phyloP scores from a whole-genome alignment of 2,113 vertebrate genomes.

The Scolopax mira region DNA sequence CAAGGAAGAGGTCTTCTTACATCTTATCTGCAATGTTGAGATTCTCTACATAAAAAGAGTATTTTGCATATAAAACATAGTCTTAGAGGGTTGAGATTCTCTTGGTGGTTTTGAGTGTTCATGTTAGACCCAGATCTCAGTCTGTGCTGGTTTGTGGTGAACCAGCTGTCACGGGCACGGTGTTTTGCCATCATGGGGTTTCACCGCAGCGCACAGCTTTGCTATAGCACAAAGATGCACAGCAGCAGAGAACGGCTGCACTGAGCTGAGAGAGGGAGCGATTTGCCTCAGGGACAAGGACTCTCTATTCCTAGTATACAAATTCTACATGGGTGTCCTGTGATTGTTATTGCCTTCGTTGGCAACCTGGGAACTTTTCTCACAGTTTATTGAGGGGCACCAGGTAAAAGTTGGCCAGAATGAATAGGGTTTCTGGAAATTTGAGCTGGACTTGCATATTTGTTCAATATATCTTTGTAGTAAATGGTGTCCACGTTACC shows the following conservation, averaged over 20 bases:
- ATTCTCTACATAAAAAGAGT: neutral
- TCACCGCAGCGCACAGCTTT: neutral
- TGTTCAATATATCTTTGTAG: neutral
- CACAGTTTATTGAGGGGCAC: neutral
- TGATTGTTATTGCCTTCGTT: neutral
- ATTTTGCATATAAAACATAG: neutral
- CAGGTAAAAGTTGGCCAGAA: neutral
- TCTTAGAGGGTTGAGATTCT: neutral
- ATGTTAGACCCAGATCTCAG: neutral
- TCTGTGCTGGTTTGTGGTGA: neutral
- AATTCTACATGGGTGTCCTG: neutral
- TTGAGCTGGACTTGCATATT: rapidly evolving
- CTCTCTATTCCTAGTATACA: neutral
- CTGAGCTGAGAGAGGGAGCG: neutral
- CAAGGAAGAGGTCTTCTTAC: neutral
- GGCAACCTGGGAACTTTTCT: neutral
- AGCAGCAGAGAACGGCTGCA: neutral
- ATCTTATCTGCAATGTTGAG: neutral
- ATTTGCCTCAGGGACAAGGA: neutral
- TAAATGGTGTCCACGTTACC: neutral
- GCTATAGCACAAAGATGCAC: neutral
- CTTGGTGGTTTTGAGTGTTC: neutral
- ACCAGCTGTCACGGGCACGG: neutral
- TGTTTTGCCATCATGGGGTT: neutral
- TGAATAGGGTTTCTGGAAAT: neutral